phyloP scores from a whole-genome alignment of 2,797 vertebrate species.

The Scleropages formosus region DNA sequence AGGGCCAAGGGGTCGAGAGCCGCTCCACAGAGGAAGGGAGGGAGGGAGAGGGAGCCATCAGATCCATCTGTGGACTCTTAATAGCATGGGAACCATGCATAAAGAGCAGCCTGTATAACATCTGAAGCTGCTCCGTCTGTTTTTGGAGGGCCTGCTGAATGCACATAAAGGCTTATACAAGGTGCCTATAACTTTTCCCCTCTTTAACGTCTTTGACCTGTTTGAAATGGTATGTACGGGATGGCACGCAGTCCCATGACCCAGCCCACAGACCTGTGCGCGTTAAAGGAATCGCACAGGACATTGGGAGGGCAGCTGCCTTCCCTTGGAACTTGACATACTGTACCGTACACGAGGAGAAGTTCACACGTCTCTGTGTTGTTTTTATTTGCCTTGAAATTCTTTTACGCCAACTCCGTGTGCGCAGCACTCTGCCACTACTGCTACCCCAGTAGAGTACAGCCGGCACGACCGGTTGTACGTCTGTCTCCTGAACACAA shows the following conservation, averaged over 20 bases:
- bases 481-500: constrained; percentile 3
- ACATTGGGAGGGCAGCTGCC: not conserved
- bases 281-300: not conserved
- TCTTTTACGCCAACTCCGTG: constrained; percentile 18
- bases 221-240: constrained; percentile 6
- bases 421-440: not conserved
- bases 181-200: constrained; percentile 24
- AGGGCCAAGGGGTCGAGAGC: not conserved
- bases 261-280: not conserved
- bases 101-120: constrained; percentile 29
- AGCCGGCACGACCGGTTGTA: not conserved
- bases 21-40: not conserved
- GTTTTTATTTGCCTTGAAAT: constrained; percentile 26
- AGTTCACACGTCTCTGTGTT: constrained; percentile 9
- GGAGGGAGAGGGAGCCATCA: not conserved
- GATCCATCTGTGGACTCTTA: constrained; percentile 30
- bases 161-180: constrained; percentile 39
- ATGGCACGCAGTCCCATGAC: not conserved
- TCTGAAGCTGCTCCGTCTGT: constrained; percentile 25
- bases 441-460: not conserved
- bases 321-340: constrained; percentile 10
- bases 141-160: constrained; percentile 29
- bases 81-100: constrained; percentile 35
- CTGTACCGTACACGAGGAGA: constrained; percentile 25
- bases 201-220: constrained; percentile 31